These are phyloP conservation scores for Octomys mimax DNA, from an alignment of 2,797 vertebrate genomes.

Conservation along the genomic window DNA sequence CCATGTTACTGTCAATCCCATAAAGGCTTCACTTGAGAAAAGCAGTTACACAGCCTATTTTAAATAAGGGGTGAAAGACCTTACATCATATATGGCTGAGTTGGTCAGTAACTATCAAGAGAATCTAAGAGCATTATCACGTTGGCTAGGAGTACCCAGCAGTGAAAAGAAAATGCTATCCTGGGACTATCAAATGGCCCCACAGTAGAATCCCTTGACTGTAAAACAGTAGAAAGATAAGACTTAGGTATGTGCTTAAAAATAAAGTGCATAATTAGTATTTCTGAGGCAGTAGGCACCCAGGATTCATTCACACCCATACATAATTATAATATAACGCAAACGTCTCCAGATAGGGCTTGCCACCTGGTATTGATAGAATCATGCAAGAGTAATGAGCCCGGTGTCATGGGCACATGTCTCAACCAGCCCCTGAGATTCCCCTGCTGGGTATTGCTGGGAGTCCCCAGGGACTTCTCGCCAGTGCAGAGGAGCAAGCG, in stretches of 20 bases:
- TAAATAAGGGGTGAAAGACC: background rate
- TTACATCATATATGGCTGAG: background rate
- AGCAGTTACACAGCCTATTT: background rate
- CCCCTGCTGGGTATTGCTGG: background rate
- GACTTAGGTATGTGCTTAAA: background rate
- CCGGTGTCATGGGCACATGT: background rate
- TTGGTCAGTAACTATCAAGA: background rate
- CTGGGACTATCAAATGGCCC: background rate
- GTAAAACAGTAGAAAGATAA: background rate
- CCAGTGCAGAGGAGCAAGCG: background rate
- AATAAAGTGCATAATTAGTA: background rate
- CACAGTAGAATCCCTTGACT: background rate
- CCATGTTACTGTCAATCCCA: background rate
- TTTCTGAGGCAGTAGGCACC: background rate
- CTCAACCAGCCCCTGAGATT: background rate
- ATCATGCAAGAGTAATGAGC: constrained; percentile 11
- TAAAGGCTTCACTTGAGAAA: background rate
- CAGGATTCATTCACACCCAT: background rate
- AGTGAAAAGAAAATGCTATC: background rate
- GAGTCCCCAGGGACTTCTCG: background rate
- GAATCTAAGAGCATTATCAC: background rate
- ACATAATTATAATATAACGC: background rate
- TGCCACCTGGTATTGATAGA: constrained; percentile 29
- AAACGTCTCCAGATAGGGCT: constrained; percentile 48
- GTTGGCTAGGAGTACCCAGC: background rate